Conservation (phyloP, 1,140 invertebrate species). For the Zaprionus taronus region DNA sequence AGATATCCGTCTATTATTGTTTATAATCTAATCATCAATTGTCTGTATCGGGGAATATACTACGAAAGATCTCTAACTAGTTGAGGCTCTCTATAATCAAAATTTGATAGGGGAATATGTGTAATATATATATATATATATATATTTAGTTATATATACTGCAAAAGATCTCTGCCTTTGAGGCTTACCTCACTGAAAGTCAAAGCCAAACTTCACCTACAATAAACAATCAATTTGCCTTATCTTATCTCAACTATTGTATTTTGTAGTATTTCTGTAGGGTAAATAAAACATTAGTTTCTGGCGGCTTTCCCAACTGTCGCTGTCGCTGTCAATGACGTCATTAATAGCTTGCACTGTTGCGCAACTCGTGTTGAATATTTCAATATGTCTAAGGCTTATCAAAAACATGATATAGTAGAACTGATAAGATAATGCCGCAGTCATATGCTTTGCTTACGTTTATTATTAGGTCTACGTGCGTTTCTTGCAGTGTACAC, state of each 20-base stretch:
- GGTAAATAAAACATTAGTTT: background rate
- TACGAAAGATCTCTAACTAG: too few species aligned
- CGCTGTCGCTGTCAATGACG: slow-evolving; percentile 13
- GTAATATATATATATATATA: too few species aligned
- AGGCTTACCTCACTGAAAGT: background rate
- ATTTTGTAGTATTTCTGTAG: background rate
- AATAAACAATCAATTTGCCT: background rate
- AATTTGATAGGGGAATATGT: too few species aligned
- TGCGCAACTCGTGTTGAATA: background rate
- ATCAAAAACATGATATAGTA: background rate
- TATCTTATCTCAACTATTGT: background rate
- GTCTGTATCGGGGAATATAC: too few species aligned
- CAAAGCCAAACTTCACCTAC: background rate
- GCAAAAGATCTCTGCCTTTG: background rate
- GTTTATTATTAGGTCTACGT: background rate
- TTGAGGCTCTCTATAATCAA: too few species aligned
- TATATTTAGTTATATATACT: too few species aligned
- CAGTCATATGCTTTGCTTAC: slow-evolving; percentile 3
- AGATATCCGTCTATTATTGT: too few species aligned
- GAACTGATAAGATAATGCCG: background rate
- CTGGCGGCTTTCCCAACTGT: slow-evolving; percentile 11
- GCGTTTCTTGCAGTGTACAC: background rate
- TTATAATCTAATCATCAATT: too few species aligned
- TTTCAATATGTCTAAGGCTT: background rate
- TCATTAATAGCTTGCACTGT: background rate